Conservation (phyloP, 2,888 invertebrate genomes). For the Tenthredo livida region DNA sequence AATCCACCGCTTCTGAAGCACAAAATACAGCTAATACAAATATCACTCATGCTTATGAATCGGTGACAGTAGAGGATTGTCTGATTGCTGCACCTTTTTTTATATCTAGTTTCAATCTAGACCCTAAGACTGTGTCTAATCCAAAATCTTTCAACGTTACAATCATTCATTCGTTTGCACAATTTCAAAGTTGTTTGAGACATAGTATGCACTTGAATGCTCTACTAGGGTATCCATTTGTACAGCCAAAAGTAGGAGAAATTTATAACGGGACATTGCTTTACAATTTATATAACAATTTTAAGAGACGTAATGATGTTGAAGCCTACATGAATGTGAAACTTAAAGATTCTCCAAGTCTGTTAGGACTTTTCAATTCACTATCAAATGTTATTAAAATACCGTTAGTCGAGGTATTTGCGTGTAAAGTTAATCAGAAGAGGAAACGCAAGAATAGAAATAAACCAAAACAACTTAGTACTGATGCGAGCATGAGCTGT, state of each 20-base stretch:
- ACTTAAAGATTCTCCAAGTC: constrained; percentile 72
- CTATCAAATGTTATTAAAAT: constrained; percentile 63
- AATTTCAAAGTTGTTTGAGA: constrained; percentile 84
- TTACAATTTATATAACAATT: constrained; percentile 85
- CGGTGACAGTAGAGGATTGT: constrained; percentile 81
- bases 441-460: constrained; percentile 63
- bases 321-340: constrained; percentile 78
- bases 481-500: constrained; percentile 54
- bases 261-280: constrained; percentile 88
- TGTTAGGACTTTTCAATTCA: constrained; percentile 69
- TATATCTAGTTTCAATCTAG: constrained; percentile 81
- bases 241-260: constrained; percentile 81
- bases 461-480: constrained; percentile 64
- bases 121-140: constrained; percentile 79
- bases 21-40: constrained; percentile 67
- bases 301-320: constrained; percentile 81
- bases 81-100: constrained; percentile 81
- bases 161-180: constrained; percentile 83
- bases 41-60: constrained; percentile 78
- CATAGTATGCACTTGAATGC: constrained; percentile 84
- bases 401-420: constrained; percentile 57
- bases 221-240: constrained; percentile 82
- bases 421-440: constrained; percentile 54
- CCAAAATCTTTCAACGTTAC: constrained; percentile 81
- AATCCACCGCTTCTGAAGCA: constrained; percentile 11